Base-by-base conservation (phyloP, 2,888 invertebrate species). In the Melinaea menophilus region DNA sequence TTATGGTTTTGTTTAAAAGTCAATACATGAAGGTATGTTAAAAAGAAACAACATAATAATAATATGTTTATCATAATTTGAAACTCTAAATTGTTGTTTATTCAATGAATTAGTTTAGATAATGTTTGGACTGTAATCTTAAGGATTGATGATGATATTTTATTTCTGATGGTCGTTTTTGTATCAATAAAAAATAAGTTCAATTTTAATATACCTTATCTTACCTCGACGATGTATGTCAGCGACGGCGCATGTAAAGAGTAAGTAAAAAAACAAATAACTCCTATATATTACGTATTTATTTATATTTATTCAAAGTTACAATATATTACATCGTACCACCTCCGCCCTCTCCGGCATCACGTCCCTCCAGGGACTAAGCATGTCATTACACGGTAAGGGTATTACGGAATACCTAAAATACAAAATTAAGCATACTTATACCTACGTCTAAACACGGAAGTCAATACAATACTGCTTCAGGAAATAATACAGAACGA, bases 241-340 rank as follows among this genome's bases (percentile, higher is more conserved):
- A 22, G 22, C 22, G 22, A 22, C 22, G 22, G 22, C 22, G 22
- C 22, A 22, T 22, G 22, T 46, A 46, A 46, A 13, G 22, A 48
- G 31, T 51, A 9, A 22, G 41, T 12, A 72, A 65, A 66, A 68
- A 71, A 70, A 69, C 65, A 61, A 65, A 65, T 65, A 63, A 56
- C 56, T 69, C 85, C 85, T 88, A 90, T 90, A 89, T 90, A 90
- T 89, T 89, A 90, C 86, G 88, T 90, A 88, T 90, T 89, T 89
- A 88, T 90, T 89, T 88, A 89, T 90, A 89, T 84, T 84, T 81
- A 85, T 85, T 88, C 82, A 88, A 90, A 90, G 90, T 87, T 90
- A 90, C 90, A 90, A 90, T 90, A 90, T 90, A 88, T 89, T 90
- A 90, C 90, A 90, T 82, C 88, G 85, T 88, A 86, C 79, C 80